These are phyloP conservation scores for Branchipolynoe longqiensis DNA, from an alignment of 2,888 invertebrate genomes.

Conservation along the genomic window DNA sequence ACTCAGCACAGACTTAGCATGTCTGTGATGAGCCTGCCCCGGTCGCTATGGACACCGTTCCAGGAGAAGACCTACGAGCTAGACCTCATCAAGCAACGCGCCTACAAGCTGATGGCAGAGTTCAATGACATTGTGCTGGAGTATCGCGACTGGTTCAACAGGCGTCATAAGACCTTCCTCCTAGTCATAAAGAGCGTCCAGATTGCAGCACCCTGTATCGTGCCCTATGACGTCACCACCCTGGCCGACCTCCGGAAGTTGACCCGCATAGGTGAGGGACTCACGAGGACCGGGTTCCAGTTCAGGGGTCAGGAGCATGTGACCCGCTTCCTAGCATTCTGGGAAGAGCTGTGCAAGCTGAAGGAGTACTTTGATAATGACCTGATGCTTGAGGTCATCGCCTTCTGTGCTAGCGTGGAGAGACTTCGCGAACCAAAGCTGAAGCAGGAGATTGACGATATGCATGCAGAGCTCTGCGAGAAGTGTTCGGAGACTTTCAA, in stretches of 20 bases:
- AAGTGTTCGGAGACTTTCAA: slow-evolving; percentile 72
- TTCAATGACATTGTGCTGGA: slow-evolving; percentile 73
- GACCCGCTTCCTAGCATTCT: slow-evolving; percentile 73
- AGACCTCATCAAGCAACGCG: slow-evolving; percentile 73
- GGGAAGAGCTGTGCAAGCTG: slow-evolving; percentile 71
- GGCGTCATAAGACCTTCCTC: slow-evolving; percentile 73
- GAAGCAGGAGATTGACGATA: slow-evolving; percentile 72
- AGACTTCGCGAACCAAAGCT: slow-evolving; percentile 73
- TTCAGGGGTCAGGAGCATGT: slow-evolving; percentile 63
- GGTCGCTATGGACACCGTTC: slow-evolving; percentile 47
- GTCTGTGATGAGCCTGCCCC: slow-evolving; percentile 38
- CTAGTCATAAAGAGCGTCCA: slow-evolving; percentile 75
- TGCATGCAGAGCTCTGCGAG: slow-evolving; percentile 70
- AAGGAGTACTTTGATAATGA: slow-evolving; percentile 71
- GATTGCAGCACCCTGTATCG: slow-evolving; percentile 66
- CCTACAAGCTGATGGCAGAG: slow-evolving; percentile 71
- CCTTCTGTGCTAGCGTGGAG: slow-evolving; percentile 72
- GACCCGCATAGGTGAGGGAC: slow-evolving; percentile 68
- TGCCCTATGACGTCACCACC: slow-evolving; percentile 69
- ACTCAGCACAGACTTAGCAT: slow-evolving; percentile 9
- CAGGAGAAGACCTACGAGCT: slow-evolving; percentile 75
- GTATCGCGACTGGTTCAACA: slow-evolving; percentile 78
- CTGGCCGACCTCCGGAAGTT: slow-evolving; percentile 70
- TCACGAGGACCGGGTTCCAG: slow-evolving; percentile 68
- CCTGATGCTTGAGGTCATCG: slow-evolving; percentile 70